Percentiles rank a stretch among this genome's conserved stretches.
phyloP scores from a whole-genome alignment of 2,797 vertebrate genomes.

The Cossypha dichroa region DNA sequence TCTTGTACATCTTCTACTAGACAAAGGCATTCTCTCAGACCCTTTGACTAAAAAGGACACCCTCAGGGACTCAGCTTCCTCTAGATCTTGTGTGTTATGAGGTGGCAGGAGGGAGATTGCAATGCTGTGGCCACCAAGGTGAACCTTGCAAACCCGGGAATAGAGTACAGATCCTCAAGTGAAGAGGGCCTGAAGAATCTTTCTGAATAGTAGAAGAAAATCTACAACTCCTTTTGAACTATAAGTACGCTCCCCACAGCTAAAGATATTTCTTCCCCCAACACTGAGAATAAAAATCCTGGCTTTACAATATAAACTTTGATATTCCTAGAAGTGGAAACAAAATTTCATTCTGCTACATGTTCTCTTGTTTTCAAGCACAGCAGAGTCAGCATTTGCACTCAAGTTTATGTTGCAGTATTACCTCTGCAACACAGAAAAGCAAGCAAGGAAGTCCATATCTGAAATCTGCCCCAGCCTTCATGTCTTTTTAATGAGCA shows the following conservation, averaged over 20 bases:
- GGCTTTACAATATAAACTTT: background rate
- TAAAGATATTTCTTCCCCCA: background rate
- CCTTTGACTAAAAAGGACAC: background rate
- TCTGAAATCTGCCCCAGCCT: background rate
- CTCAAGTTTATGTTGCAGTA: background rate
- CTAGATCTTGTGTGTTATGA: background rate
- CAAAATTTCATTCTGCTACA: background rate
- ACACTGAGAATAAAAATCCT: background rate
- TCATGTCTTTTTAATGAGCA: background rate
- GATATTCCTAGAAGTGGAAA: background rate
- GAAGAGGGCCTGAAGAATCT: background rate
- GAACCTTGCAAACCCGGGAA: background rate
- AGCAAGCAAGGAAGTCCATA: background rate
- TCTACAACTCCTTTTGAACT: background rate
- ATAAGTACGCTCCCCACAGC: background rate
- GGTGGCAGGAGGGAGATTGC: background rate
- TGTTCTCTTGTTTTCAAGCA: background rate
- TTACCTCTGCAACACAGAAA: background rate
- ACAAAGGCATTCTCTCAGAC: background rate
- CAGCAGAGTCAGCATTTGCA: background rate
- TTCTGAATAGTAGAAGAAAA: background rate
- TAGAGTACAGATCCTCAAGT: fast-evolving
- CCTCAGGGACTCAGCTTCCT: background rate
- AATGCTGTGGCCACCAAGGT: background rate
- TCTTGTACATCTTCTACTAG: background rate